These are phyloP conservation scores for Rhincodon typus DNA, from an alignment of 2,797 vertebrate species.

Conservation along the genomic window DNA sequence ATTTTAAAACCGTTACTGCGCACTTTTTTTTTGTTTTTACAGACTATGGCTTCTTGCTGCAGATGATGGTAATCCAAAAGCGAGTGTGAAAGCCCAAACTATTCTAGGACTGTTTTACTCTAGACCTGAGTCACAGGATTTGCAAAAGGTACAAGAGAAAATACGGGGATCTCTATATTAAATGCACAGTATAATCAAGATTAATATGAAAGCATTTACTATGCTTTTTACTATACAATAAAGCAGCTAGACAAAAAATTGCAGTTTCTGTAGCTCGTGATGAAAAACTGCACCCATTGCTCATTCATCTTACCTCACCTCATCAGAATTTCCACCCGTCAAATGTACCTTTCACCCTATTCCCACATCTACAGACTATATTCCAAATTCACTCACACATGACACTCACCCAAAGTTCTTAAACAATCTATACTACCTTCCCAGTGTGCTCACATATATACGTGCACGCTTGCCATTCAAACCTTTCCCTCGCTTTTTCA, in stretches of 20 bases:
- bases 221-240: not conserved
- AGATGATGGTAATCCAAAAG: constrained; percentile 64
- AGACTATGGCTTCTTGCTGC: constrained; percentile 70
- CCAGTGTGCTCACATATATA: not conserved
- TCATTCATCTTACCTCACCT: not conserved
- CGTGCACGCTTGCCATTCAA: not conserved
- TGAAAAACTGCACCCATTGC: not conserved
- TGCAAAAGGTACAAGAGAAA: constrained; percentile 59
- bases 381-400: not conserved
- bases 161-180: not conserved
- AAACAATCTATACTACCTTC: not conserved
- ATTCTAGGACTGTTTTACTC: constrained; percentile 67
- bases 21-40: constrained; percentile 39
- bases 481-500: not conserved
- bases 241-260: not conserved
- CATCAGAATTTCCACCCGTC: not conserved
- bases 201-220: not conserved
- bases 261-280: not conserved
- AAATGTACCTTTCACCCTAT: not conserved
- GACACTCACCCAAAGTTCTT: not conserved
- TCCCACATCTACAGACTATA: not conserved
- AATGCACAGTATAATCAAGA: not conserved
- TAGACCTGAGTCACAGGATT: constrained; percentile 53
- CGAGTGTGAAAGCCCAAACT: constrained; percentile 65
- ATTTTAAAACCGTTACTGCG: not conserved